These are phyloP conservation scores for Ectemnius cavifrons DNA, from an alignment of 2,888 invertebrate species.

Conservation along the genomic window DNA sequence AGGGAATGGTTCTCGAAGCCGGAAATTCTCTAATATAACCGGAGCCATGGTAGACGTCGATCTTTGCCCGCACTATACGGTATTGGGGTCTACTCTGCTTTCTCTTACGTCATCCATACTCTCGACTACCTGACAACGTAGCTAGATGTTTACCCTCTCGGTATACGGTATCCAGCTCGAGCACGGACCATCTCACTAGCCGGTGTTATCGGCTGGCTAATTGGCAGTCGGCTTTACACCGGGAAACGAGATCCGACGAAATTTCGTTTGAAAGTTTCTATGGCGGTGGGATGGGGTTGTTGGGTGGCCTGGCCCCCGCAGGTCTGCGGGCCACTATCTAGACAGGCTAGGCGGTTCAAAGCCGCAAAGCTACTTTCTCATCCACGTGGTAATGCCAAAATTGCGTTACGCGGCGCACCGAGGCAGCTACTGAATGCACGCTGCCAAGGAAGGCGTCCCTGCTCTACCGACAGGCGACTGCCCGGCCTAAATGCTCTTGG, in stretches of 20 bases:
- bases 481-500: conserved; percentile 70
- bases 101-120: neutral
- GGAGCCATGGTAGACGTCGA: conserved; percentile 30
- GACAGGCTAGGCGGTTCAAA: conserved; percentile 39
- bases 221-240: conserved; percentile 46
- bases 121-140: neutral
- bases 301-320: conserved; percentile 19
- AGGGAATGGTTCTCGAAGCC: conserved; percentile 40
- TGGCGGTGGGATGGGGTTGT: conserved; percentile 22
- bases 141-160: too few species aligned
- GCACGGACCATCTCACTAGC: neutral
- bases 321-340: conserved; percentile 23
- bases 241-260: conserved; percentile 69
- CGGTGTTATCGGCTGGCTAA: conserved; percentile 54
- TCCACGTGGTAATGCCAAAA: conserved; percentile 58
- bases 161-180: neutral
- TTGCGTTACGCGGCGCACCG: conserved; percentile 63
- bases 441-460: conserved; percentile 22
- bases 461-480: conserved; percentile 29
- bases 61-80: conserved; percentile 21
- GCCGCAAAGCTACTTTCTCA: conserved; percentile 68
- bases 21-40: conserved; percentile 47
- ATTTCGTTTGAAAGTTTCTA: conserved; percentile 72
- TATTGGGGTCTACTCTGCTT: neutral
- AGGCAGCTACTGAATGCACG: conserved; percentile 35